phyloP scores from a whole-genome alignment of 2,797 vertebrate species.

The Rhinoraja longicauda region DNA sequence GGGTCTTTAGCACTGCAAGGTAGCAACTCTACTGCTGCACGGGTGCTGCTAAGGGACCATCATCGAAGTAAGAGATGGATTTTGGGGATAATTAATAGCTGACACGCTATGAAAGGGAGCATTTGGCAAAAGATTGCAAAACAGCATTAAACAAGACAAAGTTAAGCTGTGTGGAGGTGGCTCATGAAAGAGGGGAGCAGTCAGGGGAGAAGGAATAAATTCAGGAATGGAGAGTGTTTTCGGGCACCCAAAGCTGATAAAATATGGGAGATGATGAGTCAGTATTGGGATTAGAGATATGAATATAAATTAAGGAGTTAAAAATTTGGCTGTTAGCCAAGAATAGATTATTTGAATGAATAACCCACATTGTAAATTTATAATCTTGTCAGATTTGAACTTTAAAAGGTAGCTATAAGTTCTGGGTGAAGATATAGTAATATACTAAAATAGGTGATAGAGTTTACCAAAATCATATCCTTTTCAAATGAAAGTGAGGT shows the following conservation, averaged over 20 bases:
- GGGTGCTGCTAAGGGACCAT: too few relatives aligned
- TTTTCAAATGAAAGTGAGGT: neutral
- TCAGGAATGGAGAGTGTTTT: neutral
- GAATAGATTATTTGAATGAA: neutral
- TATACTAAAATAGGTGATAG: too few relatives aligned
- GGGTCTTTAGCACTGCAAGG: too few relatives aligned
- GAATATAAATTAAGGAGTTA: neutral
- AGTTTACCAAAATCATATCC: neutral
- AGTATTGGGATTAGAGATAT: neutral
- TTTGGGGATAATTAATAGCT: neutral
- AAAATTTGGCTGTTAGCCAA: neutral
- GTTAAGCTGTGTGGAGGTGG: too few relatives aligned
- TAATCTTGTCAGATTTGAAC: neutral
- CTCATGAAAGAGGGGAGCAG: too few relatives aligned
- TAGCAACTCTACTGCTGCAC: too few relatives aligned
- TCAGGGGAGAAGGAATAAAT: neutral
- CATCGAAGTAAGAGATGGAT: neutral
- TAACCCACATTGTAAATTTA: neutral
- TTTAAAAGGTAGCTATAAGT: neutral
- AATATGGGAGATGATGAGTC: neutral
- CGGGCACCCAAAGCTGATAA: neutral
- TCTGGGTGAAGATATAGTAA: neutral
- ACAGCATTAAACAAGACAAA: too few relatives aligned
- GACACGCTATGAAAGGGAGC: neutral
- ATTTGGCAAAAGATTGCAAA: neutral